Evolutionary conservation across 2,888 invertebrate genomes (phyloP), one percentile per base, ranked within the genome.

Genomic region (Apomyelois bistriatella): DNA sequence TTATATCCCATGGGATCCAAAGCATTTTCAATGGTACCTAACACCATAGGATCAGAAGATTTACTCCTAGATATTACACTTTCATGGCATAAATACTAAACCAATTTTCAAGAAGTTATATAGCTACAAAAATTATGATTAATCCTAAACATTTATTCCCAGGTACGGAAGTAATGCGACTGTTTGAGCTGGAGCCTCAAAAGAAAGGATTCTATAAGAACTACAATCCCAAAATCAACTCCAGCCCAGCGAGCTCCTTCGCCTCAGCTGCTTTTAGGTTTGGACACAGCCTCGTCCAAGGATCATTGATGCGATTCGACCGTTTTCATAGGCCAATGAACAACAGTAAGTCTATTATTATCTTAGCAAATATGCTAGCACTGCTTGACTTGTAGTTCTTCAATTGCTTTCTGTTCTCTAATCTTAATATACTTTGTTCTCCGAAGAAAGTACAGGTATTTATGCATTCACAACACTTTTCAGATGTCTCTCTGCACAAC

Each of bases 231-330:
- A 92, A 92, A 58, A 85, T 93, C 1, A 95, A 96, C 83, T 94
- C 96, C 0, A 93, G 93, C 1, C 92, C 96, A 0, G 94, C 95
- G 0, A 96, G 96, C 76, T 91, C 94, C 0, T 97, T 97, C 79
- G 93, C 94, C 0, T 92, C 96, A 0, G 96, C 96, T 0, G 97
- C 97, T 1, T 97, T 95, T 79, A 91, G 97, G 16, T 97, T 97
- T 76, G 97, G 97, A 0, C 97, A 97, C 76, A 96, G 97, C 41
- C 84, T 98, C 59, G 96, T 97, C 2, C 96, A 97, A 70, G 92
- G 93, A 5, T 93, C 94, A 8, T 94, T 97, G 74, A 88, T 95
- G 58, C 91, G 96, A 57, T 94, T 92, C 66, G 95, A 96, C 66
- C 90, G 91, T 7, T 91, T 93, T 62, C 95, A 95, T 70, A 88